Percentiles rank a stretch among this genome's conserved stretches.
Conservation (phyloP, 2,113 vertebrate genomes). For the Trochalopteron elliotii region DNA sequence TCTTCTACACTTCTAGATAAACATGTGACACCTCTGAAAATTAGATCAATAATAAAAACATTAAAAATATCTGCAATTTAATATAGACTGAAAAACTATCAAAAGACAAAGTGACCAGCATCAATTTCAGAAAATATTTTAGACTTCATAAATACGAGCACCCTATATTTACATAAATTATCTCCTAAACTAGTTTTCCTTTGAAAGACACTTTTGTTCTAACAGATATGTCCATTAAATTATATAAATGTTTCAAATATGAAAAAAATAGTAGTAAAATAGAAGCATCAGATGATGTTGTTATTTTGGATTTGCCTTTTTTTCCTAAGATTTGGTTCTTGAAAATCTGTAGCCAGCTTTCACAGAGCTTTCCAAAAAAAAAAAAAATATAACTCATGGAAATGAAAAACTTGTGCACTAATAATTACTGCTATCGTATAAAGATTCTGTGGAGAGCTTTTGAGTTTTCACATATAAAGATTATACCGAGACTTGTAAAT, state of each 20-base stretch:
- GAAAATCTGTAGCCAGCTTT: conserved; percentile 39
- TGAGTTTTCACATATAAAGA: conserved; percentile 19
- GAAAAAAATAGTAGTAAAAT: conserved; percentile 60
- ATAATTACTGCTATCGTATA: conserved; percentile 5
- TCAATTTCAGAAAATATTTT: conserved; percentile 71
- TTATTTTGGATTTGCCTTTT: conserved; percentile 45
- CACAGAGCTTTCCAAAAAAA: background rate
- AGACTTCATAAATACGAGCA: conserved; percentile 71
- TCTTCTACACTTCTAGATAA: conserved; percentile 63
- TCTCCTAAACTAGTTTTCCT: conserved; percentile 45
- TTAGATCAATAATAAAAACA: conserved; percentile 67
- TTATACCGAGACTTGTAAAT: conserved; percentile 25
- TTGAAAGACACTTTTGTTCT: conserved; percentile 55
- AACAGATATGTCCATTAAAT: conserved; percentile 64
- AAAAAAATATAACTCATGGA: background rate
- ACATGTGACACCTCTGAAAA: conserved; percentile 62
- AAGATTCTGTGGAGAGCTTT: conserved; percentile 8
- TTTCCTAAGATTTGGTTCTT: conserved; percentile 48
- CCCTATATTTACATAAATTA: conserved; percentile 74
- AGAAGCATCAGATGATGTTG: conserved; percentile 37
- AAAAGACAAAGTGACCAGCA: conserved; percentile 70
- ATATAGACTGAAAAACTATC: conserved; percentile 70
- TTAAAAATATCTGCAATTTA: conserved; percentile 69
- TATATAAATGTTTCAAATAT: conserved; percentile 59
- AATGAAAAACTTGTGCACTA: conserved; percentile 17